A percentile compares a stretch with the other conserved stretches of the same genome.
These are phyloP conservation scores for Apostichopus leukothele DNA, from an alignment of 53 echinoderm and acorn worm genomes.

Conservation along the genomic window DNA sequence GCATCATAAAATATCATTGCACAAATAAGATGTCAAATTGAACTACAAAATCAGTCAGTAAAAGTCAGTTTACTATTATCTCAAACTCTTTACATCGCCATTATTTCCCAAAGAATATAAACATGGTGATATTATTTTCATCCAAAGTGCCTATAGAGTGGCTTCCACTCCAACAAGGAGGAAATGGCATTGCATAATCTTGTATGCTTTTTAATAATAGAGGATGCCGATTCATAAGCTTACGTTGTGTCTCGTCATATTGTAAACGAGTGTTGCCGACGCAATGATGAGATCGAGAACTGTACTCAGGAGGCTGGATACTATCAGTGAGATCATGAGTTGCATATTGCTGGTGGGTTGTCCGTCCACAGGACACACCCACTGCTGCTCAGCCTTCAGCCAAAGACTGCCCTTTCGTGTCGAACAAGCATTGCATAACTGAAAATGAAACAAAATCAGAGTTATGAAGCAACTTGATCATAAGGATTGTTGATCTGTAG, in stretches of 20 bases:
- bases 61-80: no score
- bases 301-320: slow-evolving; percentile 68
- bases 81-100: no score
- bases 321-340: slow-evolving; percentile 55
- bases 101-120: no score
- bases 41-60: no score
- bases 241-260: slow-evolving; percentile 82
- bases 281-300: slow-evolving; percentile 63
- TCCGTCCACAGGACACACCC: slow-evolving; percentile 60
- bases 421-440: slow-evolving; percentile 89
- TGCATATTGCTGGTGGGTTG: slow-evolving; percentile 61
- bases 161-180: no score
- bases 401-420: slow-evolving; percentile 75
- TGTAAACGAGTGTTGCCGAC: slow-evolving; percentile 70
- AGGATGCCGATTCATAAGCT: background rate
- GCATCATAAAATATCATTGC: no score
- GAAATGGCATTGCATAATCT: no score
- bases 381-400: slow-evolving; percentile 75
- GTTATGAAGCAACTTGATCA: no score
- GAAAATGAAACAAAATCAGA: background rate
- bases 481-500: no score
- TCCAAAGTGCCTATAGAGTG: no score
- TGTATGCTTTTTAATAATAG: background rate
- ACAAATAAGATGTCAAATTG: no score
- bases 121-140: no score